phyloP scores from a whole-genome alignment of 1,140 invertebrate species.

The Mycetomoellerius zeteki region DNA sequence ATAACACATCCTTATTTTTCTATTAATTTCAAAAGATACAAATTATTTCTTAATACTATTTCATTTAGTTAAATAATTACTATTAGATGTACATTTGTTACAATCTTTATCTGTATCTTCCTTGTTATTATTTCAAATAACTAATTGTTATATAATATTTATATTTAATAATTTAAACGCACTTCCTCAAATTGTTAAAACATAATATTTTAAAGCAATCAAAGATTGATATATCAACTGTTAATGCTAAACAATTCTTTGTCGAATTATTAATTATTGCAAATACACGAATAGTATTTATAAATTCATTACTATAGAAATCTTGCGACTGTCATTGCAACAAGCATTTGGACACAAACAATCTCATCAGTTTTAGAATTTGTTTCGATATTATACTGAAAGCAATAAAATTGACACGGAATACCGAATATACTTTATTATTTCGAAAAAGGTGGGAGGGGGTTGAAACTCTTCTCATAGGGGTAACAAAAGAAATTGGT shows the following conservation, averaged over 20 bases:
- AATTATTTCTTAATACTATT: background rate
- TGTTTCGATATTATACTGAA: background rate
- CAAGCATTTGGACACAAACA: too few relatives aligned
- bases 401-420: constrained; percentile 62
- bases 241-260: background rate
- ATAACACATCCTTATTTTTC: constrained; percentile 62
- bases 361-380: background rate
- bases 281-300: background rate
- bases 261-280: background rate
- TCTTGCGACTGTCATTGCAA: background rate
- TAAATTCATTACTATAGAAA: background rate
- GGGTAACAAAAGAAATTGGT: constrained; percentile 69
- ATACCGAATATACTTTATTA: constrained; percentile 63
- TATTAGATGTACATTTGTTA: background rate
- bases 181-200: background rate
- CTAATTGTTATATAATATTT: background rate
- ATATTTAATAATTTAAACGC: constrained; percentile 1
- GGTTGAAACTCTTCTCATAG: constrained; percentile 38
- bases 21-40: constrained; percentile 55
- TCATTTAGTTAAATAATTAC: background rate
- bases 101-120: background rate
- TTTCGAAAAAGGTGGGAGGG: constrained; percentile 34
- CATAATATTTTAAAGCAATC: background rate
- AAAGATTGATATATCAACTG: too few relatives aligned
- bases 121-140: background rate